These are phyloP conservation scores for Trichogramma evanescens DNA, from an alignment of 2,888 invertebrate species.

Conservation along the genomic window DNA sequence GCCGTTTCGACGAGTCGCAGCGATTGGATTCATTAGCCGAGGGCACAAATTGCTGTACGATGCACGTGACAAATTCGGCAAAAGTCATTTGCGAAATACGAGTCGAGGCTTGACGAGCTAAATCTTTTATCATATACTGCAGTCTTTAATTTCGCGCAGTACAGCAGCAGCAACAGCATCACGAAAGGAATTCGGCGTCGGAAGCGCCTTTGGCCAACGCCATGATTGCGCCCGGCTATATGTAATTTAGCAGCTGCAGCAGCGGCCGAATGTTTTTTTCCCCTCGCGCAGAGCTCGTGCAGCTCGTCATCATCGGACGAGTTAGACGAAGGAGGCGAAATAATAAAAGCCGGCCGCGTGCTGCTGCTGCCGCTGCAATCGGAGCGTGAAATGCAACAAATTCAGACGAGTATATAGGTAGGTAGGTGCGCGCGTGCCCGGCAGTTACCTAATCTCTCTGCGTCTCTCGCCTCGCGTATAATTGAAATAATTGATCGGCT, in stretches of 20 bases:
- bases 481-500: background rate
- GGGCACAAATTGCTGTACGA: no score
- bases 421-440: background rate
- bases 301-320: no score
- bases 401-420: no score
- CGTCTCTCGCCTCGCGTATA: background rate
- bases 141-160: background rate
- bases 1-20: no score
- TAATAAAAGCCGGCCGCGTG: no score
- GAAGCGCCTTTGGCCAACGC: background rate
- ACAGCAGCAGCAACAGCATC: background rate
- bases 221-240: constrained; percentile 1
- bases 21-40: no score
- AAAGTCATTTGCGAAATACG: no score
- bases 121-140: no score
- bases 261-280: constrained; percentile 15
- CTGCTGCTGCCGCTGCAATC: constrained; percentile 1
- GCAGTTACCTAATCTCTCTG: constrained; percentile 16
- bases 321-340: no score
- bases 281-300: constrained; percentile 12
- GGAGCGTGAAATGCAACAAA: constrained; percentile 12
- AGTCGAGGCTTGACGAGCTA: no score
- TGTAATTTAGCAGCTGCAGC: constrained; percentile 2
- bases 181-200: background rate
- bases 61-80: no score